Base-by-base conservation (phyloP, 2,113 vertebrate genomes). In the Motacilla tschutschensis region DNA sequence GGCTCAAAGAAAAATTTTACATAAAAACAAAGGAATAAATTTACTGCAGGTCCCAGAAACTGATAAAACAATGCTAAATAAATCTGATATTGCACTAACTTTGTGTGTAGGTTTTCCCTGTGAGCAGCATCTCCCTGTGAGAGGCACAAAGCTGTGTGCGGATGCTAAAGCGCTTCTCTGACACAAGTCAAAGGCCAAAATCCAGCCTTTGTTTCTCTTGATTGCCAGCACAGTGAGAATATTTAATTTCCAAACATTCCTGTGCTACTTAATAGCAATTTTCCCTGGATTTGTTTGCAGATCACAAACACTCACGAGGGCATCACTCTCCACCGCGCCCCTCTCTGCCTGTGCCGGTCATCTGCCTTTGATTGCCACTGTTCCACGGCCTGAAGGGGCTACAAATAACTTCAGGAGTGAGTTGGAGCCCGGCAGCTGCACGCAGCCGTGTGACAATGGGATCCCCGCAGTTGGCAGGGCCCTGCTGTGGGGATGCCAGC, bases 361-460 rank as follows among this genome's bases (percentile, higher is more conserved):
- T 7, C 74, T 17, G 54, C 48, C 0, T 70, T 43, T 36, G 21
- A 58, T 5, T 19, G 36, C 14, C 2, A 6, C 67, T 1, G 9
- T 47, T 65, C 28, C 22, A 0, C 5, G 70, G 31, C 55, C 87
- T 63, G 1, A 2, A 41, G 59, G 9, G 70, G 41, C 71, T 54
- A 69, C 65, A 90, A 93, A 83, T 64, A 83, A 78, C 88, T 84
- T 19, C 14, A 41, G 80, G 16, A 31, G 1, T 14, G 15, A 71
- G 72, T 80, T 67, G 17, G 6, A 9, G 17, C 3, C 0, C 7
- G 5, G 85, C 43, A 81, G 53, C 87, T 58, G 87, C 53, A 1
- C 4, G 0, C 17, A 3, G 12, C n/a, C 46, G n/a, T 12, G 1
- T 29, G 79, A 15, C 63, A 26, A 29, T 14, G 21, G 4, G 57